These are phyloP conservation scores for Prionace glauca DNA, from an alignment of 2,797 vertebrate species.

Conservation along the genomic window DNA sequence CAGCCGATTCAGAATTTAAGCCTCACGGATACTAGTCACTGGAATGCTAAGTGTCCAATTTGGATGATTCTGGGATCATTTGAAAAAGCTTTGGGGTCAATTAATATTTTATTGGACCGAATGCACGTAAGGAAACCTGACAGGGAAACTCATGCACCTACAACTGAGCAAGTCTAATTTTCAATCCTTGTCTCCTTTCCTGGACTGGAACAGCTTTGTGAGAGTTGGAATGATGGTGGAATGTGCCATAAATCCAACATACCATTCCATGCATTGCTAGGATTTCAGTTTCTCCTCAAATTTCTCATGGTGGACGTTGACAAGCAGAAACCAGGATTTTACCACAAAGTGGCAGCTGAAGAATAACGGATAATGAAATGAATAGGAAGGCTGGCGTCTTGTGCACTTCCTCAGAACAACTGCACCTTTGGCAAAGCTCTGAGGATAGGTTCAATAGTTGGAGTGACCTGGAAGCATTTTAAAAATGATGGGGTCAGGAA, in stretches of 20 bases:
- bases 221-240: neutral
- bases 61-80: neutral
- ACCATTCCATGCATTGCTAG: neutral
- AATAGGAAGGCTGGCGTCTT: neutral
- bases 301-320: too few relatives aligned
- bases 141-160: neutral
- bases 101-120: neutral
- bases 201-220: neutral
- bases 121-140: neutral
- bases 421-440: constrained; percentile 14
- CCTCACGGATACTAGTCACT: neutral
- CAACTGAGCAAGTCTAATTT: neutral
- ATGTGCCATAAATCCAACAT: neutral
- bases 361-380: neutral
- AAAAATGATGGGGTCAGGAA: too few relatives aligned
- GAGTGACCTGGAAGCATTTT: too few relatives aligned
- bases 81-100: neutral
- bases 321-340: neutral
- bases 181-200: neutral
- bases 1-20: neutral
- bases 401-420: neutral
- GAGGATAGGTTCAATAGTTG: neutral
- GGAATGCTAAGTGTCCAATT: neutral
- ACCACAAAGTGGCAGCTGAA: neutral
- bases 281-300: neutral